Conservation (phyloP, 2,888 invertebrate genomes). For the Hololepta plana region DNA sequence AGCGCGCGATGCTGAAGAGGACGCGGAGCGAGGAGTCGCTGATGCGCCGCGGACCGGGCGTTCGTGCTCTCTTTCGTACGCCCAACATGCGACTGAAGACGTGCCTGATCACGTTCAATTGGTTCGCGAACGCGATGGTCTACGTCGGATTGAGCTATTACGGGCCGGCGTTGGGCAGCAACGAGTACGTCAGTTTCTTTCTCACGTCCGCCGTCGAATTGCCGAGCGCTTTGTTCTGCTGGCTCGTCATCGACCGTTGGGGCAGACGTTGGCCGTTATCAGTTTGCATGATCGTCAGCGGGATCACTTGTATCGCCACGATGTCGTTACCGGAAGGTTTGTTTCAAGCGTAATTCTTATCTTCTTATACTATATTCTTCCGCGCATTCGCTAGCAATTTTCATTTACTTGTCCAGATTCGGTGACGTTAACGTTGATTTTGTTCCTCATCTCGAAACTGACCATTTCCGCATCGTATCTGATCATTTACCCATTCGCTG, state of each 20-base stretch:
- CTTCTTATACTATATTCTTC: no score
- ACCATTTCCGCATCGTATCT: slow-evolving; percentile 81
- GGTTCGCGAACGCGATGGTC: slow-evolving; percentile 87
- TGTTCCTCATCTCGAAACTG: slow-evolving; percentile 71
- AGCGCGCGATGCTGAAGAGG: slow-evolving; percentile 46
- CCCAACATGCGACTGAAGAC: slow-evolving; percentile 84
- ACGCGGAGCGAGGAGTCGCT: slow-evolving; percentile 33
- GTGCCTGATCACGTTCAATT: slow-evolving; percentile 66
- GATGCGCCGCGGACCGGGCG: slow-evolving; percentile 32
- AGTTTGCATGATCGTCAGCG: slow-evolving; percentile 68
- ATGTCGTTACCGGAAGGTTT: slow-evolving; percentile 64
- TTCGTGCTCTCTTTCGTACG: slow-evolving; percentile 52
- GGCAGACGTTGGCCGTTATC: slow-evolving; percentile 80
- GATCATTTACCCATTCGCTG: slow-evolving; percentile 84
- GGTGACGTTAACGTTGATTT: slow-evolving; percentile 48
- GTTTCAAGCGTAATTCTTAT: slow-evolving; percentile 6
- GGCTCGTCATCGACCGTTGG: slow-evolving; percentile 77
- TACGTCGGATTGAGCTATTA: slow-evolving; percentile 86
- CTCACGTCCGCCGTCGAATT: slow-evolving; percentile 76
- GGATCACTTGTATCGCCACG: slow-evolving; percentile 68
- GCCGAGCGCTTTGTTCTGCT: slow-evolving; percentile 74
- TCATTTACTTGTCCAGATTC: slow-evolving; percentile 39
- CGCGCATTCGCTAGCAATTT: no score
- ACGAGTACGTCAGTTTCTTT: slow-evolving; percentile 78
- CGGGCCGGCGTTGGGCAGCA: slow-evolving; percentile 71